These are phyloP conservation scores for Oasisia sp. DNA, from an alignment of 2,888 invertebrate species.

Conservation along the genomic window DNA sequence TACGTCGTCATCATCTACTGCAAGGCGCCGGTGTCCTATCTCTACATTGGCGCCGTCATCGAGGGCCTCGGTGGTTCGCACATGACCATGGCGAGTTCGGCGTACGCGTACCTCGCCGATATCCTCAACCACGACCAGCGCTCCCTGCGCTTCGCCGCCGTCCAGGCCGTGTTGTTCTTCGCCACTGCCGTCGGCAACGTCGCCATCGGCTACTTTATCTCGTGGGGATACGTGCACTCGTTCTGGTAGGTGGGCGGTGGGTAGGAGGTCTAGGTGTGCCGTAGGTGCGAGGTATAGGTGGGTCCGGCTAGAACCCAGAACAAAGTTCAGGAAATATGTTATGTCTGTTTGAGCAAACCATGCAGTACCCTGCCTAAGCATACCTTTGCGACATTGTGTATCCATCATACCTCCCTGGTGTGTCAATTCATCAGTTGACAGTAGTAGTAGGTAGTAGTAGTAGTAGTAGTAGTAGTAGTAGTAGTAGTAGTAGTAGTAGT, in stretches of 20 bases:
- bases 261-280: no score
- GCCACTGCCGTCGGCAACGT: conserved; percentile 27
- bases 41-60: background rate
- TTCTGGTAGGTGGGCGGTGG: conserved; percentile 14
- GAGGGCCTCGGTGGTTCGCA: conserved; percentile 28
- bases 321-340: background rate
- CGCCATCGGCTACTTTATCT: conserved; percentile 22
- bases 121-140: background rate
- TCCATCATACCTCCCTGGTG: no score
- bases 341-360: background rate
- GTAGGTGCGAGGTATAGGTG: no score
- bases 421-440: no score
- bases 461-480: no score
- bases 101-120: conserved; percentile 31
- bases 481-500: no score
- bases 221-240: conserved; percentile 17
- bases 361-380: background rate
- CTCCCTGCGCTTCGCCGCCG: conserved; percentile 22
- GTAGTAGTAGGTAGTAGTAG: no score
- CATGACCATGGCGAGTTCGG: conserved; percentile 25
- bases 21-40: background rate
- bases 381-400: background rate
- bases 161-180: conserved; percentile 26
- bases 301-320: background rate
- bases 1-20: conserved; percentile 14